Base-by-base conservation (phyloP, 1,140 invertebrate genomes). In the Scaptomyza graminum region DNA sequence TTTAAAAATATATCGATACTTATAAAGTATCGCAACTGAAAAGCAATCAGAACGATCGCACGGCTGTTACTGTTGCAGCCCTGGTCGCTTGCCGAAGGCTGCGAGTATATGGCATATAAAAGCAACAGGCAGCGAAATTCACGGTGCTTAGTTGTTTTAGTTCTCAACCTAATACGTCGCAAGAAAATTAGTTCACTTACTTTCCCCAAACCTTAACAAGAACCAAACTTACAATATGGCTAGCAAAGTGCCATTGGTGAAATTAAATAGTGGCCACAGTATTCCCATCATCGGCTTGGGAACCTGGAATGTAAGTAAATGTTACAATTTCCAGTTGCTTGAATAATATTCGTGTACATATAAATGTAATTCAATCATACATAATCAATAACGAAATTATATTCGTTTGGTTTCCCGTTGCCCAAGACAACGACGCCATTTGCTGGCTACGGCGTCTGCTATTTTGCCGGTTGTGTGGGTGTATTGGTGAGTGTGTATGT, bases 251-350 rank as follows among this genome's bases (percentile, higher is more conserved):
- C 94, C 94, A 7, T 92, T 82, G 5, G 79, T 95, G 4, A 93
- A 92, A 55, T 91, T 96, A 1, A 95, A 94, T 81, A 95, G 94
- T 91, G 96, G 95, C 31, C 81, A 92, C 43, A 88, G 93, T 52
- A 94, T 95, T 41, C 96, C 96, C 0, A 90, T 94, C 1, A 79
- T 97, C 44, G 96, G 96, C 11, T 91, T 97, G 5, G 96, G 96
- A 18, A 97, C 96, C 4, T 97, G 95, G 95, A 94, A 95, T 83
- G 95, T 96, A 92, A 93, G 92, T 92, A 84, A 7, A 76, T 16
- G 2, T 60, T 12, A 15, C 39, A 37, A 51, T 43, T 4, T 28
- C 34, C 43, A 59, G 34, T 39, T 61, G 39, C 22, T 55, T 13
- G 18, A 39, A 7, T 9, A 22, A 11, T 11, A 63, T n/a, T 7